These are phyloP conservation scores for Stratiomys singularior DNA, from an alignment of 2,888 invertebrate genomes.

Conservation along the genomic window DNA sequence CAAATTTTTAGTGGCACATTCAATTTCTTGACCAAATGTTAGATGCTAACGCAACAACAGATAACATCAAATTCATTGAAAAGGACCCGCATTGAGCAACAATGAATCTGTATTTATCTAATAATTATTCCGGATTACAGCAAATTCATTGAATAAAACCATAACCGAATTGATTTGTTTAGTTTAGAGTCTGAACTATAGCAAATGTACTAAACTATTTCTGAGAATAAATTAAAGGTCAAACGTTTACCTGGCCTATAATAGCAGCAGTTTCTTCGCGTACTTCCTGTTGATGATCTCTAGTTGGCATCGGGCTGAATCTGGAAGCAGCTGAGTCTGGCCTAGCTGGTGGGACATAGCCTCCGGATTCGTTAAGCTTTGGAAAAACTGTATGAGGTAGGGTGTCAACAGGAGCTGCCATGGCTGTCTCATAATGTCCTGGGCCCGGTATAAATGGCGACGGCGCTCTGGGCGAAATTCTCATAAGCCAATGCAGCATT, in stretches of 20 bases:
- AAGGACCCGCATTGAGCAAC: no score
- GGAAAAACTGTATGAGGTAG: constrained; percentile 70
- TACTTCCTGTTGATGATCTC: constrained; percentile 65
- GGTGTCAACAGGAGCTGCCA: constrained; percentile 62
- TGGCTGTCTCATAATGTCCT: constrained; percentile 63
- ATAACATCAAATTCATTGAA: no score
- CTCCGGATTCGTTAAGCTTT: constrained; percentile 63
- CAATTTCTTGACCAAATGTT: no score
- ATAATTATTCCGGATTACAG: no score
- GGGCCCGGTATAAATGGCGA: constrained; percentile 70
- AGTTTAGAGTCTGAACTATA: no score
- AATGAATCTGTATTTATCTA: no score
- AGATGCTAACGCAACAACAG: no score
- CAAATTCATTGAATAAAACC: no score
- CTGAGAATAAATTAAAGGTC: no score
- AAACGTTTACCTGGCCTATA: constrained; percentile 62
- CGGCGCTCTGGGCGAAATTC: constrained; percentile 60
- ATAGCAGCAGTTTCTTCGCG: constrained; percentile 64
- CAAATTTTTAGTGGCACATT: no score
- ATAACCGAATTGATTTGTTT: no score
- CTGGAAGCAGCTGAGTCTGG: constrained; percentile 56
- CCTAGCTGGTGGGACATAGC: constrained; percentile 61
- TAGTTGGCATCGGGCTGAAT: constrained; percentile 65
- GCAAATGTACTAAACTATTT: no score
- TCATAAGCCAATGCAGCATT: background rate